Evolutionary conservation across 2,888 invertebrate species (phyloP), one percentile per base, ranked within the genome.

Genomic region (Andrena haemorrhoa): DNA sequence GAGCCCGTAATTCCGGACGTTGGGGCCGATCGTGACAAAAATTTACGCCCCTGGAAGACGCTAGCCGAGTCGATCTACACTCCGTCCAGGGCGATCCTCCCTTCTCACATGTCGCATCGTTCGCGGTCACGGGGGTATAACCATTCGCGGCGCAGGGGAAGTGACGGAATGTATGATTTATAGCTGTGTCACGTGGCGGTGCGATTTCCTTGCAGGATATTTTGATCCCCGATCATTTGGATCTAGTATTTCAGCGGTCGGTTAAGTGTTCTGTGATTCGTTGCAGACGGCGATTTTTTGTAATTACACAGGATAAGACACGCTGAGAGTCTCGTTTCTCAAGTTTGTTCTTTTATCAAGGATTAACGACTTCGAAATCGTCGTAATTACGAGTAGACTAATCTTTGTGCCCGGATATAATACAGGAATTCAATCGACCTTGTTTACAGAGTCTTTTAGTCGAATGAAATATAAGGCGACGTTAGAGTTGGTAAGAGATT

Each of bases 401-500:
- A 41, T 41, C 41, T 41, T 41, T 41, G 16, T 41, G 41, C 12
- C 41, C 41, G 41, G 41, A 16, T 16, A 41, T 41, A 41, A 41
- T 41, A 5, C 41, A 41, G 16, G 41, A 16, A 16, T 41, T 41
- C 41, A 41, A 41, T 41, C 41, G 41, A 16, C 23, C 12, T 23
- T 23, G 26, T n/a, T 51, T 64, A 6, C 10, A n/a, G 7, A 63
- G 35, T 33, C 29, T 72, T 56, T 68, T 47, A n/a, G 35, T 4
- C 35, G 23, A 60, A 33, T 70, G 66, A 74, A 76, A 75, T 58
- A 60, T 60, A 12, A 77, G 47, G 56, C 35, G 76, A 53, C 26
- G 23, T 41, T 49, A 31, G 51, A 64, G 60, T 53, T 70, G 51
- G 84, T 81, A 83, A 89, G 85, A 89, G 90, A 92, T 91, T 89